Conservation (phyloP, 2,797 vertebrate species). For the Tragelaphus eurycerus region DNA sequence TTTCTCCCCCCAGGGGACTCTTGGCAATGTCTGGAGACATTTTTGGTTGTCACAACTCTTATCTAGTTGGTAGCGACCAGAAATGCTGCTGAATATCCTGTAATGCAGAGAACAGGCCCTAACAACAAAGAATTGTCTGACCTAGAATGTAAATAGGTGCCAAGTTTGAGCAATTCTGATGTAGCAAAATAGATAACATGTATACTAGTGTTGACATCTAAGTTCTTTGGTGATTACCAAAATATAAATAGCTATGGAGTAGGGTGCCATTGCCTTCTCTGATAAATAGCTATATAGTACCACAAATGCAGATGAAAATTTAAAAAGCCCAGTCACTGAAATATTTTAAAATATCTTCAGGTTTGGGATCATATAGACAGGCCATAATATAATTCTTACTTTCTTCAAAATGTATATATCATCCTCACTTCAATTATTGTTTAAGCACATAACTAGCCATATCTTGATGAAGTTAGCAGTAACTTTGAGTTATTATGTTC, state of each 20-base stretch:
- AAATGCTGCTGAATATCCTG: neutral
- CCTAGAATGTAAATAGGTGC: neutral
- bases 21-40: conserved; percentile 15
- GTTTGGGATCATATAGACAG: conserved; percentile 26
- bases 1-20: neutral
- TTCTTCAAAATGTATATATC: neutral
- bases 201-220: neutral
- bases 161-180: neutral
- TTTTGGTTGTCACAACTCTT: conserved; percentile 42
- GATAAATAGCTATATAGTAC: neutral
- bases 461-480: neutral
- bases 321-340: neutral
- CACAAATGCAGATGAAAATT: neutral
- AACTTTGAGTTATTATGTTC: neutral
- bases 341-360: neutral
- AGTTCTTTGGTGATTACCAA: neutral
- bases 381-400: neutral
- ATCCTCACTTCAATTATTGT: neutral
- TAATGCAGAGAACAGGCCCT: neutral
- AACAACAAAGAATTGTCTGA: neutral
- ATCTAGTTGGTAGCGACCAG: neutral
- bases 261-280: too few relatives aligned
- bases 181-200: neutral
- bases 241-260: neutral
- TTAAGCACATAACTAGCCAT: neutral